Evolutionary conservation across 2,797 vertebrate species (phyloP), one percentile per base, ranked within the genome.

Genomic region (Takifugu ocellatus): DNA sequence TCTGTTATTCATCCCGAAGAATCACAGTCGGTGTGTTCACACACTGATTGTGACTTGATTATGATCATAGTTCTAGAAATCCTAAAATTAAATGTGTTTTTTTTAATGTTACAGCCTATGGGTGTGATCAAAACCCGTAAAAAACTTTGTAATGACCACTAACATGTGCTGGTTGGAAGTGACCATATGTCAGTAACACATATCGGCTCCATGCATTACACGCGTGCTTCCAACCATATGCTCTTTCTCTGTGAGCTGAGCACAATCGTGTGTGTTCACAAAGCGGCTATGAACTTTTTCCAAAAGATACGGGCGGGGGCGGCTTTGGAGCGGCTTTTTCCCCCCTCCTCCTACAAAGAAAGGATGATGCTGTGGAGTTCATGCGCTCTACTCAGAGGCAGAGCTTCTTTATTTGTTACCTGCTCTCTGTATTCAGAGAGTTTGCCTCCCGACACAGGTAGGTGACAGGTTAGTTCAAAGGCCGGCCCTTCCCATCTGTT

Each of bases 391-490:
- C 67, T 57, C 17, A 2, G 51, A 6, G 15, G 59, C 57, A 29
- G 45, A 44, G n/a, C 56, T 6, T 68, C 57, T 68, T 70, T 68
- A 75, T 84, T 76, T 63, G 64, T 77, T 62, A 56, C 16, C 69
- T 3, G 65, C 60, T 79, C 64, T 39, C 9, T 68, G 73, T 65
- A 66, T 81, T 79, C 69, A 56, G 29, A 58, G 12, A 39, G 61
- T 71, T 72, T 66, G 43, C 45, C 59, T 82, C 56, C 59, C 17
- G 11, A 72, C 75, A 77, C 80, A 76, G 63, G 78, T 80, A 78
- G 74, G 75, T 79, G 68, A 81, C 72, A 70, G 71, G 75, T 78
- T 82, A 73, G 78, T 86, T 84, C 77, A 79, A 59, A 74, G 79
- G 82, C 65, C 67, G 60, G 70, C 75, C 56, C 77, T 77, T 78